Conservation (phyloP, 2,888 invertebrate genomes). For the Ormyrus labotus region DNA sequence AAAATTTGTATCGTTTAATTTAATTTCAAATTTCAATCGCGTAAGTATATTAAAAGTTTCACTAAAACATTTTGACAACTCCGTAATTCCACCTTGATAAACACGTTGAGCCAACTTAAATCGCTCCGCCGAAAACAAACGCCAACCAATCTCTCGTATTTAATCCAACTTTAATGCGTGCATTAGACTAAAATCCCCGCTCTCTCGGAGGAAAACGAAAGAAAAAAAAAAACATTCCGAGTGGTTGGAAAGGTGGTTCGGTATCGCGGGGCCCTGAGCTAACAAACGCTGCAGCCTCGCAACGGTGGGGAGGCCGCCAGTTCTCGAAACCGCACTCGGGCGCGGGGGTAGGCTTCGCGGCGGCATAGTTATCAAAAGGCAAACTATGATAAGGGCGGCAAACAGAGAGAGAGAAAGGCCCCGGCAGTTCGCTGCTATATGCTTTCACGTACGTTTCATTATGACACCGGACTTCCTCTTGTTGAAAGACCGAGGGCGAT, state of each 20-base stretch:
- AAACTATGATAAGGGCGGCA: constrained; percentile 74
- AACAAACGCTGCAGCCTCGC: constrained; percentile 26
- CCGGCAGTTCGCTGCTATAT: not conserved
- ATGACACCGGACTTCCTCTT: constrained; percentile 26
- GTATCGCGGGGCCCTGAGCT: constrained; percentile 31
- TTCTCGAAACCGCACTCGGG: not conserved
- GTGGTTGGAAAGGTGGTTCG: constrained; percentile 27
- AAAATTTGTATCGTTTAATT: not conserved
- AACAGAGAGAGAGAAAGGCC: constrained; percentile 63
- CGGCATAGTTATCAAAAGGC: constrained; percentile 69
- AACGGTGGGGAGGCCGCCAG: constrained; percentile 2
- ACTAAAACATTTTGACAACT: no score
- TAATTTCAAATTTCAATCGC: not conserved
- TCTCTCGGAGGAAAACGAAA: not conserved
- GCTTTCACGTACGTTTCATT: not conserved
- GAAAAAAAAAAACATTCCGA: not conserved
- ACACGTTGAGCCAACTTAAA: not conserved
- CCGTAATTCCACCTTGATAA: no score
- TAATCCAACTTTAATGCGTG: not conserved
- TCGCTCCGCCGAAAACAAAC: not conserved
- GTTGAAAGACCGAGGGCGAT: constrained; percentile 9
- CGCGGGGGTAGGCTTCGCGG: constrained; percentile 25
- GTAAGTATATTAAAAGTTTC: no score
- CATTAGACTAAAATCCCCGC: constrained; percentile 4
- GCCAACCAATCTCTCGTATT: no score